A percentile compares a stretch with the other conserved stretches of the same genome.
These are phyloP conservation scores for Actenoides lindsayi DNA, from an alignment of 2,113 vertebrate species.

Conservation along the genomic window DNA sequence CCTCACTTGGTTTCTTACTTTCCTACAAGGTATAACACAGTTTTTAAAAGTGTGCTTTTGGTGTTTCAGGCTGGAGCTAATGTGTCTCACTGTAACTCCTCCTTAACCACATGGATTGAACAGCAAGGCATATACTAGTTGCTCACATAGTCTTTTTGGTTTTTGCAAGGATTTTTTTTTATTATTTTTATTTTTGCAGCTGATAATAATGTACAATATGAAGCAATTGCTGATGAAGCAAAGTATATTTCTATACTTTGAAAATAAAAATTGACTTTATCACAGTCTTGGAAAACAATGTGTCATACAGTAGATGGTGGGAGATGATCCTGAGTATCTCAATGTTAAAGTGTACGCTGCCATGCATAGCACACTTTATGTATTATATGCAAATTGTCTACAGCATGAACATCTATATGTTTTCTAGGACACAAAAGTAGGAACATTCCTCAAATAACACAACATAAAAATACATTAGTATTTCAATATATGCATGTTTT, in stretches of 20 bases:
- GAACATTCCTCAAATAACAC: neutral
- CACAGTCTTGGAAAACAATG: neutral
- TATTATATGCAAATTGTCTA: neutral
- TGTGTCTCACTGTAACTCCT: neutral
- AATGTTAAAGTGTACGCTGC: neutral
- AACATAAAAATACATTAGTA: neutral
- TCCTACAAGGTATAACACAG: neutral
- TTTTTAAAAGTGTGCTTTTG: neutral
- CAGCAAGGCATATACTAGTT: neutral
- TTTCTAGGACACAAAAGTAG: neutral
- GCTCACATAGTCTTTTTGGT: neutral
- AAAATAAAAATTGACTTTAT: neutral
- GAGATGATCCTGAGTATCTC: neutral
- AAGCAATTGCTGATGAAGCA: neutral
- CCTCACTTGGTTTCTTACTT: neutral
- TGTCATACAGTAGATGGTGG: neutral
- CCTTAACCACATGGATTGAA: neutral
- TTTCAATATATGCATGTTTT: neutral
- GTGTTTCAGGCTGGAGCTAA: neutral
- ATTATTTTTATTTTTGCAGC: fast-evolving
- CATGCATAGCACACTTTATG: neutral
- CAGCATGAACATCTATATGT: neutral
- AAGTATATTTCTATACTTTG: neutral
- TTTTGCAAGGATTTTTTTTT: neutral
- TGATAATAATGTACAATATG: neutral